phyloP scores from a whole-genome alignment of 2,888 invertebrate genomes.

The Thymelicus sylvestris region DNA sequence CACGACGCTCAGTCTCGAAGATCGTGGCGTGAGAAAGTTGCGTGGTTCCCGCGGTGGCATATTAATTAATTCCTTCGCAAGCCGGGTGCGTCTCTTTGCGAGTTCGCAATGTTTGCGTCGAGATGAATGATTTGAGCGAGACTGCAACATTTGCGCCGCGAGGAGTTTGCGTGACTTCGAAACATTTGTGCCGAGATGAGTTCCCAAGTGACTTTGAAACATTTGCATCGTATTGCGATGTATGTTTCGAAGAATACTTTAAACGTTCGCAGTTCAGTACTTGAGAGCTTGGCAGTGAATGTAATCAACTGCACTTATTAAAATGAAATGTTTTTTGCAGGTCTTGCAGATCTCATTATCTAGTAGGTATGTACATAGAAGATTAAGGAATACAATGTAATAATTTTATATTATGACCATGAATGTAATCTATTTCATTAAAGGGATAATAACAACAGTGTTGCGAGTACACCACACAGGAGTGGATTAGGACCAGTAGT shows the following conservation, averaged over 20 bases:
- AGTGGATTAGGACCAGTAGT: background rate
- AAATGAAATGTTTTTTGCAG: background rate
- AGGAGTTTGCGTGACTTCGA: slow-evolving; percentile 10
- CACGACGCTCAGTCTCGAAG: background rate
- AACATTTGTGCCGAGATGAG: slow-evolving; percentile 14
- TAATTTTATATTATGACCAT: no score
- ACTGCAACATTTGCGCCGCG: slow-evolving; percentile 11
- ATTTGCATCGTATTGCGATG: slow-evolving; percentile 8
- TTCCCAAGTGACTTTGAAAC: slow-evolving; percentile 16
- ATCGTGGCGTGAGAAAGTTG: slow-evolving; percentile 9
- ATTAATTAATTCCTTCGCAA: slow-evolving; percentile 28
- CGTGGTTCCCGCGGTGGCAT: slow-evolving; percentile 9
- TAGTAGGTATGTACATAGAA: no score
- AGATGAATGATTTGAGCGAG: slow-evolving; percentile 19
- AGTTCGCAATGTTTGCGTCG: slow-evolving; percentile 18
- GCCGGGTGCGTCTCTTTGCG: slow-evolving; percentile 7
- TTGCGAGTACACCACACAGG: no score
- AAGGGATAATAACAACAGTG: no score
- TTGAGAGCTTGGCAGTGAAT: background rate
- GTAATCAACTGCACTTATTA: background rate
- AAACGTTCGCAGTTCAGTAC: background rate
- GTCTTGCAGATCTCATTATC: no score
- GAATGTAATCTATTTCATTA: no score
- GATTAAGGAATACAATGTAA: no score
- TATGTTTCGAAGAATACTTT: background rate